Conservation (phyloP, 2,888 invertebrate genomes). For the Nephrotoma guestfalica region DNA sequence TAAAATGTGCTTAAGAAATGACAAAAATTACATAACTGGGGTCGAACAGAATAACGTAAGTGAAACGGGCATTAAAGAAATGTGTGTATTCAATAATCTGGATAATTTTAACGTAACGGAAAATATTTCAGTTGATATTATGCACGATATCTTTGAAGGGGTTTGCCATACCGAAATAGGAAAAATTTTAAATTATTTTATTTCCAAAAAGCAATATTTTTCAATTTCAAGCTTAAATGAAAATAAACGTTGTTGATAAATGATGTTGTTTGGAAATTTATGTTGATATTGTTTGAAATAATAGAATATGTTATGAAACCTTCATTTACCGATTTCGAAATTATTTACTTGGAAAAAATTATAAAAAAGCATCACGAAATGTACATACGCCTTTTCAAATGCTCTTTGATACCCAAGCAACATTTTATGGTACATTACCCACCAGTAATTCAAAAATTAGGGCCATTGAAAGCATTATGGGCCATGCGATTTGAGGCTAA, state of each 20-base stretch:
- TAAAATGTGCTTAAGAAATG: conserved; percentile 5
- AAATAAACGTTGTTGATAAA: neutral
- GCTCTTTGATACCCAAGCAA: neutral
- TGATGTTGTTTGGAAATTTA: neutral
- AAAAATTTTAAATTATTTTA: neutral
- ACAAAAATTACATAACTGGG: neutral
- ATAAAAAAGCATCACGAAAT: neutral
- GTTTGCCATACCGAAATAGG: neutral
- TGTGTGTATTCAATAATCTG: conserved; percentile 5
- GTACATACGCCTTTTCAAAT: neutral
- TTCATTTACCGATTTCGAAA: neutral
- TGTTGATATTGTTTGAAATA: neutral
- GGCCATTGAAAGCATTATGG: too few relatives aligned
- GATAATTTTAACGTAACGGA: conserved; percentile 10
- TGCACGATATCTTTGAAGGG: neutral
- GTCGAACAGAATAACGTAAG: neutral
- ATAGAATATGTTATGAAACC: neutral
- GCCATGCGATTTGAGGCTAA: too few relatives aligned
- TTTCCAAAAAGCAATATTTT: neutral
- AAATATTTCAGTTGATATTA: neutral
- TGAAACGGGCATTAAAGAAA: conserved; percentile 6
- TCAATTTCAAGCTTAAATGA: neutral
- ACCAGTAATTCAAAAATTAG: too few relatives aligned
- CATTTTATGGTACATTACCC: neutral
- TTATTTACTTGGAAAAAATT: neutral